A percentile compares a stretch with the other conserved stretches of the same genome.
These are phyloP conservation scores for Leistus spinibarbis DNA, from an alignment of 2,888 invertebrate genomes.

Conservation along the genomic window DNA sequence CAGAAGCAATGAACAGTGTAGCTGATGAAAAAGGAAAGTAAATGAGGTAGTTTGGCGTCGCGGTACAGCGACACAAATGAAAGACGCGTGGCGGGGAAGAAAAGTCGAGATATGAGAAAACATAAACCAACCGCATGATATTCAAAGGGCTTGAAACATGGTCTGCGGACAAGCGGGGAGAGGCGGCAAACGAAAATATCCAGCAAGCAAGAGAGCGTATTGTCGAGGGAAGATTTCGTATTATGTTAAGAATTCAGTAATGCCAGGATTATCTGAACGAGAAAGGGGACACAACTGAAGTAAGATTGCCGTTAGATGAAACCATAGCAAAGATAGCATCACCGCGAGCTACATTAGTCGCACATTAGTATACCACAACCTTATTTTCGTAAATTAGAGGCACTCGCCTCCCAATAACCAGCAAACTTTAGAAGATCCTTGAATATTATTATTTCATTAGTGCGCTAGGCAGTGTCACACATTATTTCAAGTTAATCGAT, in stretches of 20 bases:
- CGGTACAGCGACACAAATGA: constrained; percentile 10
- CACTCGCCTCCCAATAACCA: background rate
- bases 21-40: constrained; percentile 33
- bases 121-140: constrained; percentile 21
- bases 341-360: background rate
- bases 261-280: constrained; percentile 3
- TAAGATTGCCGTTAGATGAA: background rate
- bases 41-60: constrained; percentile 32
- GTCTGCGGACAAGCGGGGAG: background rate
- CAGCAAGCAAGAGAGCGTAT: background rate
- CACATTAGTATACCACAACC: constrained; percentile 3
- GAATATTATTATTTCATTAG: background rate
- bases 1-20: background rate
- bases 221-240: background rate
- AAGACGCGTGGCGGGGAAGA: constrained; percentile 19
- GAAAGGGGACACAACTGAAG: background rate
- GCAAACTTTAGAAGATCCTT: background rate
- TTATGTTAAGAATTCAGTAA: constrained; percentile 8
- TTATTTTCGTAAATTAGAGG: background rate
- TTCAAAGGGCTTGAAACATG: background rate
- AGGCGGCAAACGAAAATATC: background rate
- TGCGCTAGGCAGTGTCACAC: background rate
- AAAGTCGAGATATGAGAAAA: constrained; percentile 30
- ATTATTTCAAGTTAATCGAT: background rate
- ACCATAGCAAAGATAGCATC: background rate